Conservation (phyloP, 1,140 invertebrate genomes). For the Rhyzopertha dominica region DNA sequence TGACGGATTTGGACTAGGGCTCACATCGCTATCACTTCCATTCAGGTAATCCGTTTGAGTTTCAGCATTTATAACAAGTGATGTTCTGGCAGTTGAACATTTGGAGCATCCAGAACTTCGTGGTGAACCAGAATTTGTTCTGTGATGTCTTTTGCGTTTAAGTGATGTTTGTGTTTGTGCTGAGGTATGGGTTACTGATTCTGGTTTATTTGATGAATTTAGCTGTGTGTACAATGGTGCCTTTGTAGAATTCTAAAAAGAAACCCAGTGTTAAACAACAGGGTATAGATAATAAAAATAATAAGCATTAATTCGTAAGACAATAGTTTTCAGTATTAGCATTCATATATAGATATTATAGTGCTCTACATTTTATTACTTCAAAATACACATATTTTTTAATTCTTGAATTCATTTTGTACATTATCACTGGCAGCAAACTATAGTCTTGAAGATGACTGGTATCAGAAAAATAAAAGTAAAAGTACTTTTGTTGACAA, state of each 20-base stretch:
- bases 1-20: constrained; percentile 39
- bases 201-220: constrained; percentile 53
- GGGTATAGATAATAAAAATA: too few species aligned
- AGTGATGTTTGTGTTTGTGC: constrained; percentile 43
- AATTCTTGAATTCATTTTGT: too few species aligned
- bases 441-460: too few species aligned
- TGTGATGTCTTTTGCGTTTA: constrained; percentile 42
- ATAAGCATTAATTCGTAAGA: too few species aligned
- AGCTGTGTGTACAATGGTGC: constrained; percentile 57
- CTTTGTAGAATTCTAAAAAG: constrained; percentile 51
- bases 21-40: constrained; percentile 53
- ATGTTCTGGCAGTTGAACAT: constrained; percentile 41
- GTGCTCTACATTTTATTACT: too few species aligned
- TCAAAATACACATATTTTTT: too few species aligned
- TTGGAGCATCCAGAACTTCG: constrained; percentile 49
- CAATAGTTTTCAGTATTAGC: too few species aligned
- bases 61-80: constrained; percentile 54
- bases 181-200: constrained; percentile 49
- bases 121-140: constrained; percentile 52
- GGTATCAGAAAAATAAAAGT: too few species aligned
- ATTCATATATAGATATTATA: too few species aligned
- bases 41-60: constrained; percentile 64
- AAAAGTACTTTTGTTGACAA: too few species aligned
- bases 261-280: too few species aligned
- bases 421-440: too few species aligned